Base-by-base conservation (phyloP, 2,113 vertebrate genomes). In the Arvicanthis niloticus region DNA sequence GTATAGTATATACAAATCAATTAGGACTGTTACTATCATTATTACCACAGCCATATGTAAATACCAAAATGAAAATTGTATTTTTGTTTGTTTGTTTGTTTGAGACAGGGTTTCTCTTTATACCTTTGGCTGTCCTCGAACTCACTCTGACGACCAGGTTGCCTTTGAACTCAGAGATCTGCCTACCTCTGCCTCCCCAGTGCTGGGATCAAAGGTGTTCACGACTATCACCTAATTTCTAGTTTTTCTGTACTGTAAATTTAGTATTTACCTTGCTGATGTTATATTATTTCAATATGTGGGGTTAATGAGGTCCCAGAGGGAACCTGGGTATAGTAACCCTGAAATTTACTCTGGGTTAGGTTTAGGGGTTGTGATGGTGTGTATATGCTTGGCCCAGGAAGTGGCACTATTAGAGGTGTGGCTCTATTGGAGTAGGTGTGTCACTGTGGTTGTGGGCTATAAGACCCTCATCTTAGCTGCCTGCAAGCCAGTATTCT, bases 51-150 rank as follows among this genome's bases (percentile, higher is more conserved):
- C 68, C 40, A 87, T 58, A 75, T 75, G 7, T 92, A 75, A 89
- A n/a, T 65, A 60, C 80, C 70, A 97, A 19, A 62, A 88, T 77
- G 58, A 96, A 95, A 31, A n/a, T 37, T 72, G 21, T 11, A 84
- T 88, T 31, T 58, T 15, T 58, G 0, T 34, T 10, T 53, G 45
- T 77, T 31, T 19, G 5, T 5, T 19, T 58, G 4, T 40, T 82
- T 82, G 12, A 60, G 80, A 42, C 12, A 84, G 56, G 15, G n/a
- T 62, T 62, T 82, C n/a, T 82, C 37, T 40, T 22, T 22, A 22
- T 26, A 82, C 6, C 22, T 22, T 5, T 40, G 22, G 37, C 22
- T 82, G 53, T 60, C 37, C 37, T 16, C 6, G 37, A 34, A 51
- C 4, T 77, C 29, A 19, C 6, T 77, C 45, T 77, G 45, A 4